These are phyloP conservation scores for Cydia pomonella DNA, from an alignment of 1,140 invertebrate genomes.

Conservation along the genomic window DNA sequence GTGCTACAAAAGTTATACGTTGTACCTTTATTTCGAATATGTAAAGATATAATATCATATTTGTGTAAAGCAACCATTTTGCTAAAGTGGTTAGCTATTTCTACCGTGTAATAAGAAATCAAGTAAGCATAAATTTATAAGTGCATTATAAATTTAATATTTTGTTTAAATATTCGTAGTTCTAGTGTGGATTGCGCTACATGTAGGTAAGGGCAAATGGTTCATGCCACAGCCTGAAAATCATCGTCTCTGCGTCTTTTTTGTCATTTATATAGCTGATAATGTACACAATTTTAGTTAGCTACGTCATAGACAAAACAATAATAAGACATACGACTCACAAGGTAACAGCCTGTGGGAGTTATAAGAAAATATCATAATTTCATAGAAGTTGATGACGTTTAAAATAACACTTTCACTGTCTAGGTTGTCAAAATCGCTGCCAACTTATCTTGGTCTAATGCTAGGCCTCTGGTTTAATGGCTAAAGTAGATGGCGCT, in stretches of 20 bases:
- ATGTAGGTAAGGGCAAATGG: constrained; percentile 16
- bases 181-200: constrained; percentile 11
- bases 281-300: constrained; percentile 2
- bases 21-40: background rate
- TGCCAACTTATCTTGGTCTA: too few species aligned
- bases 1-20: background rate
- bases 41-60: constrained; percentile 26
- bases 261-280: constrained; percentile 1
- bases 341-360: too few species aligned
- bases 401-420: too few species aligned
- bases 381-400: too few species aligned
- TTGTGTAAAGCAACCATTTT: constrained; percentile 1
- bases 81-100: background rate
- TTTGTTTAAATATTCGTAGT: constrained; percentile 11
- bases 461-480: background rate
- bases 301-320: background rate
- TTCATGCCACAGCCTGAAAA: background rate
- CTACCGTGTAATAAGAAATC: constrained; percentile 12
- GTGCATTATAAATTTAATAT: constrained; percentile 27
- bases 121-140: constrained; percentile 21
- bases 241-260: background rate
- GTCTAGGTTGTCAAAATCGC: too few species aligned
- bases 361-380: too few species aligned
- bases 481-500: background rate
- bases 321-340: background rate